phyloP scores from a whole-genome alignment of 1,140 invertebrate species.

The Tenebrio molitor region DNA sequence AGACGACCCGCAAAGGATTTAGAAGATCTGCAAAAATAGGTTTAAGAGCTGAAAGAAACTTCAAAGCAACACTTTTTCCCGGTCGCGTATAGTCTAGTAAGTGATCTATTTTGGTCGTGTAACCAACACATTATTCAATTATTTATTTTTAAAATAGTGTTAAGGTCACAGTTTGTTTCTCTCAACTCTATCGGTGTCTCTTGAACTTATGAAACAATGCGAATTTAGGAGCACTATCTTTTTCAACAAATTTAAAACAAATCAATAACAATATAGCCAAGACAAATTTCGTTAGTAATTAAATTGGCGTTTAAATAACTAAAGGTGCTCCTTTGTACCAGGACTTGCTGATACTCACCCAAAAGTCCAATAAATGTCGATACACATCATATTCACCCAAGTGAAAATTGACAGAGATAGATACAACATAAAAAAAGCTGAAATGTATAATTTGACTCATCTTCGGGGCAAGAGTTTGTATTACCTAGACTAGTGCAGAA shows the following conservation, averaged over 20 bases:
- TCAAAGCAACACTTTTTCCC: too few species aligned
- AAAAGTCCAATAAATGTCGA: constrained; percentile 76
- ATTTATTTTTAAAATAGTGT: not conserved
- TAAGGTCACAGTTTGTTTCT: too few species aligned
- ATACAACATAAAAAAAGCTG: constrained; percentile 65
- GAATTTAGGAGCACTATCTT: not conserved
- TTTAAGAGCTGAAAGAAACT: too few species aligned
- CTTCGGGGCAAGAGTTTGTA: too few species aligned
- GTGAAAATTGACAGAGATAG: constrained; percentile 74
- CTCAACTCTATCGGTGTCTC: not conserved
- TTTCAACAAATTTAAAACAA: not conserved
- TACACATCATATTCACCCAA: constrained; percentile 81
- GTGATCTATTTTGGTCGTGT: not conserved
- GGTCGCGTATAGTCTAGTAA: not conserved
- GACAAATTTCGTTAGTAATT: not conserved
- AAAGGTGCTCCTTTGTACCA: not conserved
- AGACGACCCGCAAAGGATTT: constrained; percentile 7
- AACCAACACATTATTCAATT: not conserved
- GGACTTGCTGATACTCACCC: constrained; percentile 58
- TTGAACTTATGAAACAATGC: too few species aligned
- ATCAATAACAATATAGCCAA: not conserved
- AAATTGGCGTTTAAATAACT: constrained; percentile 14
- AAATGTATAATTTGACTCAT: constrained; percentile 61
- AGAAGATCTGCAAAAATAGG: constrained; percentile 19
- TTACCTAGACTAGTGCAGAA: too few species aligned